Evolutionary conservation across 1,140 invertebrate species (phyloP).

Genomic region (Ephestia elutella): DNA sequence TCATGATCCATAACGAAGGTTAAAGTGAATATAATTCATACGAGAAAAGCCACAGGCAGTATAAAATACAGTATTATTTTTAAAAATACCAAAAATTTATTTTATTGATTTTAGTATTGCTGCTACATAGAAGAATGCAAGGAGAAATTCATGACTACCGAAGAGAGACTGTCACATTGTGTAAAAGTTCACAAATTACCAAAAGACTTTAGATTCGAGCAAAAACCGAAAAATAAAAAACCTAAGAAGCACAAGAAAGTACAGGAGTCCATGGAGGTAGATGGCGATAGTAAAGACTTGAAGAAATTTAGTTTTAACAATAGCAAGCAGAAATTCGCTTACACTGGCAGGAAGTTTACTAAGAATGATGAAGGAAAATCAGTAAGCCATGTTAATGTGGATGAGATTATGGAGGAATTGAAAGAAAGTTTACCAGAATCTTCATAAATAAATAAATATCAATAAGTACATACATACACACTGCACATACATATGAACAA

Average conservation of each 20-base stretch:
- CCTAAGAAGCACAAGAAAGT: slow-evolving; percentile 25
- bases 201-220: slow-evolving; percentile 77
- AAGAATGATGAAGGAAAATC: slow-evolving; percentile 20
- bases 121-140: slow-evolving; percentile 80
- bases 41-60: no score
- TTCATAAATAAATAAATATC: no score
- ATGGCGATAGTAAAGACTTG: slow-evolving; percentile 21
- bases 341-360: slow-evolving; percentile 52
- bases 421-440: slow-evolving; percentile 53
- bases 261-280: slow-evolving; percentile 39
- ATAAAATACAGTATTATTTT: no score
- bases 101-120: slow-evolving; percentile 68
- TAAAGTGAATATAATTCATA: no score
- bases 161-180: slow-evolving; percentile 77
- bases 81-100: no score
- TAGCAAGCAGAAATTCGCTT: slow-evolving; percentile 44
- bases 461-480: no score
- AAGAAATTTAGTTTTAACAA: slow-evolving; percentile 50
- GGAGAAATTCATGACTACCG: slow-evolving; percentile 72
- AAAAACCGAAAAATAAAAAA: slow-evolving; percentile 34
- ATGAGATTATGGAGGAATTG: slow-evolving; percentile 49
- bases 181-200: slow-evolving; percentile 78
- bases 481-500: no score
- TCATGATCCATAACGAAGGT: no score
- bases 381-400: slow-evolving; percentile 39